Percentiles rank a stretch among this genome's conserved stretches.
Evolutionary conservation across 2,888 invertebrate genomes (phyloP).

Genomic region (Apamea anceps): DNA sequence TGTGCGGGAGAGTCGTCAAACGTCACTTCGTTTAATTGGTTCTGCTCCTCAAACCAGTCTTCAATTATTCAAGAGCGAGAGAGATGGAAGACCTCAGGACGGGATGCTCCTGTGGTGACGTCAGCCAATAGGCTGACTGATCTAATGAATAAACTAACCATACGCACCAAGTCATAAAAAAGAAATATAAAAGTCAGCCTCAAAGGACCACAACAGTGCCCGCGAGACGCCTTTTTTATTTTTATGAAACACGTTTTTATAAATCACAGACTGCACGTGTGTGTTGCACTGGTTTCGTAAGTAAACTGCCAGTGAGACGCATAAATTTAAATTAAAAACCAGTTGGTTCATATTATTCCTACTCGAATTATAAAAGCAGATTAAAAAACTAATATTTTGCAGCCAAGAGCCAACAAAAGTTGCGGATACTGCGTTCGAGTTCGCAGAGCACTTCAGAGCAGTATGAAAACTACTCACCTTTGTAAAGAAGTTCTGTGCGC

Average conservation of each 20-base stretch:
- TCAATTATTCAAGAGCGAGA: slow-evolving; percentile 70
- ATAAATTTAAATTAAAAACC: slow-evolving; percentile 26
- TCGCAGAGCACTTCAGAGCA: slow-evolving; percentile 49
- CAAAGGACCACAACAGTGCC: slow-evolving; percentile 46
- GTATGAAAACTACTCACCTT: slow-evolving; percentile 80
- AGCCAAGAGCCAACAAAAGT: slow-evolving; percentile 47
- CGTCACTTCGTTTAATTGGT: slow-evolving; percentile 64
- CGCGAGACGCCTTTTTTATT: slow-evolving; percentile 65
- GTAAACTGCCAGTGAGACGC: slow-evolving; percentile 20
- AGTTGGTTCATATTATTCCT: slow-evolving; percentile 11
- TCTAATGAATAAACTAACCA: slow-evolving; percentile 78
- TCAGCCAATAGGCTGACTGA: slow-evolving; percentile 77
- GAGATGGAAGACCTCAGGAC: slow-evolving; percentile 75
- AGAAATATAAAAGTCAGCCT: slow-evolving; percentile 52
- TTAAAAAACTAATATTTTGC: slow-evolving; percentile 32
- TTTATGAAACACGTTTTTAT: slow-evolving; percentile 66
- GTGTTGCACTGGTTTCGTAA: slow-evolving; percentile 43
- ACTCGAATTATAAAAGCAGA: slow-evolving; percentile 31
- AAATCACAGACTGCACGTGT: slow-evolving; percentile 63
- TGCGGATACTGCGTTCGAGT: slow-evolving; percentile 44
- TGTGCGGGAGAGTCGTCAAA: slow-evolving; percentile 56
- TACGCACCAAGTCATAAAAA: slow-evolving; percentile 63
- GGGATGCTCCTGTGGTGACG: slow-evolving; percentile 80
- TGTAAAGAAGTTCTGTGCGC: slow-evolving; percentile 86
- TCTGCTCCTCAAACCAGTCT: slow-evolving; percentile 66